Conservation (phyloP, 1,140 invertebrate genomes). For the Trinorchestia longiramus region DNA sequence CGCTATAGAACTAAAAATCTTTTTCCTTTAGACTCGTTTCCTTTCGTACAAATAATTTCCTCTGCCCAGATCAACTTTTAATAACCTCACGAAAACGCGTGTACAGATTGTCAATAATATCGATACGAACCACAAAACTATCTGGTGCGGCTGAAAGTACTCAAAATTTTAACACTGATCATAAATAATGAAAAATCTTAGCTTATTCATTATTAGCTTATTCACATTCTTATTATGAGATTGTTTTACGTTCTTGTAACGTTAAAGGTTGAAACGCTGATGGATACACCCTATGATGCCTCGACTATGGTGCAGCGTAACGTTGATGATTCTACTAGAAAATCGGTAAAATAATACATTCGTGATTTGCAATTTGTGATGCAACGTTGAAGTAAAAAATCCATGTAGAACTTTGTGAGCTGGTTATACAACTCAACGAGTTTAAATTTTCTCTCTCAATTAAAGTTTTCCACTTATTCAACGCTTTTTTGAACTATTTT, state of each 20-base stretch:
- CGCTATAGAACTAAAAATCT: not conserved
- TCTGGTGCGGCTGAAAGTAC: not conserved
- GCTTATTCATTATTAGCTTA: not conserved
- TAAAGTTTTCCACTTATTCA: not conserved
- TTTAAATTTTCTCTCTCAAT: not conserved
- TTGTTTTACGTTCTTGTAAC: not conserved
- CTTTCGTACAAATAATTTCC: not conserved
- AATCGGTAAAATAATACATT: not conserved
- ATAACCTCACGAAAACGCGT: not conserved
- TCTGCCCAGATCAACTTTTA: not conserved
- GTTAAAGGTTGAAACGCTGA: not conserved
- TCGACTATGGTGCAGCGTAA: not conserved
- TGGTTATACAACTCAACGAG: not conserved
- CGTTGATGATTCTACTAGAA: not conserved
- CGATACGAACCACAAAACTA: not conserved
- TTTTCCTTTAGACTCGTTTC: not conserved
- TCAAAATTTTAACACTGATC: not conserved
- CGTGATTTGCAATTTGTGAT: not conserved
- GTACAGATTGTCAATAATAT: not conserved
- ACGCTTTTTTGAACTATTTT: not conserved
- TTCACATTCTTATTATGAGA: too few relatives aligned
- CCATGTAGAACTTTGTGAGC: not conserved
- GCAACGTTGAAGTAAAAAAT: not conserved
- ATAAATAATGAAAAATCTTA: not conserved
- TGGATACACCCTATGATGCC: not conserved